Evolutionary conservation across 2,888 invertebrate species (phyloP), one percentile per base, ranked within the genome.

Genomic region (Smittia sp.): DNA sequence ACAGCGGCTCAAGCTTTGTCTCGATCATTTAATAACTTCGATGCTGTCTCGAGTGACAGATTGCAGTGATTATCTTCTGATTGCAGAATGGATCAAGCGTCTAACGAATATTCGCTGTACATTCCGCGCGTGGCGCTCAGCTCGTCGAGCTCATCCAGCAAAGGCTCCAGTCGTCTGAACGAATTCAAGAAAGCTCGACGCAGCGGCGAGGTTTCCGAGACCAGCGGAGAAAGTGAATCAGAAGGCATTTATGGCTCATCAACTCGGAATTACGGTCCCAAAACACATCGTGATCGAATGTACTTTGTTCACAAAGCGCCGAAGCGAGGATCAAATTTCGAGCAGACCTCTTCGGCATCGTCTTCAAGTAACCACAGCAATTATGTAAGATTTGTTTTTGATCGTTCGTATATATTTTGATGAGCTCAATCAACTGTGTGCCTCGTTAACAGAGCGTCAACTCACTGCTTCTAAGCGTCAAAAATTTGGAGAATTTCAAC

Each of bases 341-440:
- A 27, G 13, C 46, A 69, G 11, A 69, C 52, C 20, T 54, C 54
- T 1, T 69, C 69, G 15, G 46, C 32, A 27, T 54, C 69, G 18
- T 69, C 69, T 9, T 18, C 52, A 13, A 69, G 68, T n/a, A 68
- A 68, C 25, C 68, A 69, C 46, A 69, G 69, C 11, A 69, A 54
- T 69, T 54, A 54, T 54, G 69, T 69, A 54, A 69, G 69, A n/a
- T 6, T 24, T 32, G 32, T n/a, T n/a, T n/a, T n/a, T 32, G 32
- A 32, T 32, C 9, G 32, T 9, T 32, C 32, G 9, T 9, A 32
- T 32, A 4, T 2, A 52, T 15, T 15, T 52, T 52, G 18, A 52
- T 15, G 2, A n/a, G 11, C 13, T 15, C n/a, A 52, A 13, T 67
- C 20, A 39, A 39, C n/a, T 18, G n/a, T 39, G 27, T 13, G 15